phyloP scores from a whole-genome alignment of 2,113 vertebrate species.

The Origma solitaria region DNA sequence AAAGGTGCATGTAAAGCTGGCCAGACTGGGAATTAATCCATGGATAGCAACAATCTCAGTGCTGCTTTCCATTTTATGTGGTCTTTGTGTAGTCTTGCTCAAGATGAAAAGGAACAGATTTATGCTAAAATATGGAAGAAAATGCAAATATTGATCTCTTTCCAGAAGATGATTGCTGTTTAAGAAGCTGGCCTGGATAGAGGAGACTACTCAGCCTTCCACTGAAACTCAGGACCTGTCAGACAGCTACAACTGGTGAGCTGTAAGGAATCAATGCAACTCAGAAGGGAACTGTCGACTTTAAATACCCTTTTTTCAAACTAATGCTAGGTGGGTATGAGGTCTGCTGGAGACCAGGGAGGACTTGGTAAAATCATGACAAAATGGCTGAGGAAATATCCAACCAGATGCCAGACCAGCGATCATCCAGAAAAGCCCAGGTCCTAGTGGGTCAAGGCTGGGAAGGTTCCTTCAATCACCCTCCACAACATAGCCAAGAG shows the following conservation, averaged over 20 bases:
- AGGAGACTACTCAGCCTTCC: background rate
- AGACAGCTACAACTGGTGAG: background rate
- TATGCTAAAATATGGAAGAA: background rate
- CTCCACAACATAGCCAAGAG: background rate
- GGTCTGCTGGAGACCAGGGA: background rate
- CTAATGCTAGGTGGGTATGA: background rate
- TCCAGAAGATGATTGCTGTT: background rate
- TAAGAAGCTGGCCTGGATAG: background rate
- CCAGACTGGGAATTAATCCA: background rate
- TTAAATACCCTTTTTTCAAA: background rate
- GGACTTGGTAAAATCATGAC: background rate
- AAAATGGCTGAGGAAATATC: background rate
- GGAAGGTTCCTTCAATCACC: background rate
- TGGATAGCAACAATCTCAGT: background rate
- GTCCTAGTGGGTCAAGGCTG: background rate
- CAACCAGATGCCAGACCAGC: rapidly evolving
- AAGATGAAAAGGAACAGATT: background rate
- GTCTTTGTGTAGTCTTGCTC: background rate
- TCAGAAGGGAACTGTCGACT: background rate
- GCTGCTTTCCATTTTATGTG: background rate
- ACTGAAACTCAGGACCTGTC: background rate
- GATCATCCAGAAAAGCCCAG: background rate
- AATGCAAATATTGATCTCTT: background rate
- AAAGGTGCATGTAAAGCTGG: background rate
- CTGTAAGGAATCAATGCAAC: background rate